These are phyloP conservation scores for Leptopterna dolabrata DNA, from an alignment of 2,888 invertebrate genomes.

Conservation along the genomic window DNA sequence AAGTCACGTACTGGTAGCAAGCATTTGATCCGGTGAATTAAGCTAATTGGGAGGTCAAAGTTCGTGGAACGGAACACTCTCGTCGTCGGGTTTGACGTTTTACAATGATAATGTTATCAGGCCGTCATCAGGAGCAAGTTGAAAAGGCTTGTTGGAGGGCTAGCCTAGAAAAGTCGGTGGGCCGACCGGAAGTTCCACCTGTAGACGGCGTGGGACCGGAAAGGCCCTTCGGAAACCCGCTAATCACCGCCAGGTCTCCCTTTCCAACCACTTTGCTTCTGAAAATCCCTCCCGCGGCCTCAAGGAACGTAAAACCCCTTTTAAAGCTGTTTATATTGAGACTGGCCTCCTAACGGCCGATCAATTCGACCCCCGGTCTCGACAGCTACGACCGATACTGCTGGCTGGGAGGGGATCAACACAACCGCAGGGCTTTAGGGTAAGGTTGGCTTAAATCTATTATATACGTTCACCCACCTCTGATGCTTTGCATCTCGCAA, in stretches of 20 bases:
- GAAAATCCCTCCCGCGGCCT: conserved; percentile 8
- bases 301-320: neutral
- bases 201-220: conserved; percentile 37
- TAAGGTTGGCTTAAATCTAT: too few relatives aligned
- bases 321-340: conserved; percentile 11
- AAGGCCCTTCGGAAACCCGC: conserved; percentile 14
- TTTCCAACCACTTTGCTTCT: conserved; percentile 3
- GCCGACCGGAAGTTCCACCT: conserved; percentile 30
- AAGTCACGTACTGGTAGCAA: too few relatives aligned
- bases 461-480: too few relatives aligned
- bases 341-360: neutral
- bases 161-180: neutral
- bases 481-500: too few relatives aligned
- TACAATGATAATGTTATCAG: neutral
- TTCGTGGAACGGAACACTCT: neutral
- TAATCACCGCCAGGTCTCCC: neutral
- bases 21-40: neutral
- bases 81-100: neutral
- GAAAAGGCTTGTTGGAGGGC: conserved; percentile 9
- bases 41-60: neutral
- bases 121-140: neutral
- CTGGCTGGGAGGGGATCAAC: neutral
- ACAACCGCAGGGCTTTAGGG: neutral
- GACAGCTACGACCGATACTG: neutral
- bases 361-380: neutral